Percentiles rank a stretch among this genome's conserved stretches.
Conservation (phyloP, 2,888 invertebrate species). For the Leucoma salicis region DNA sequence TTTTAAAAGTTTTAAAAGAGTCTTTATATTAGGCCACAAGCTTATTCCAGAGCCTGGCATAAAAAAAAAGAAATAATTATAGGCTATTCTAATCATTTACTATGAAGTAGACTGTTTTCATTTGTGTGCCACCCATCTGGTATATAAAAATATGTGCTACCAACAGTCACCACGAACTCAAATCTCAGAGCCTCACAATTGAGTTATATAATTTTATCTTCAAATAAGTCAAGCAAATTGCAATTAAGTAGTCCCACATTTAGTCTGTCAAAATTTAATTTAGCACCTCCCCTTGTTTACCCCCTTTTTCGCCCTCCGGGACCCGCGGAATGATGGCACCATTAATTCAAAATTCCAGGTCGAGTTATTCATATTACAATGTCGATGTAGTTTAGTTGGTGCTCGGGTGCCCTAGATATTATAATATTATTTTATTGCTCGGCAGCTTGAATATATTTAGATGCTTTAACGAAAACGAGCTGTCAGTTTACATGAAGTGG, state of each 20-base stretch:
- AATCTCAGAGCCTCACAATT: slow-evolving; percentile 34
- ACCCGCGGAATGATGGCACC: slow-evolving; percentile 31
- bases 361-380: slow-evolving; percentile 38
- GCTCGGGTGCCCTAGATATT: slow-evolving; percentile 6
- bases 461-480: too few species aligned
- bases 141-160: too few species aligned
- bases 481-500: too few species aligned
- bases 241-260: slow-evolving; percentile 52
- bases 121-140: too few species aligned
- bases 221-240: slow-evolving; percentile 56
- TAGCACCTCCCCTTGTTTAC: slow-evolving; percentile 22
- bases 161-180: slow-evolving; percentile 15
- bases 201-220: slow-evolving; percentile 30
- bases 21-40: too few species aligned
- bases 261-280: slow-evolving; percentile 56
- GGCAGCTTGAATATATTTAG: too few species aligned
- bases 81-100: too few species aligned
- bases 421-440: too few species aligned
- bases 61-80: too few species aligned
- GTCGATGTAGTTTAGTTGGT: slow-evolving; percentile 23
- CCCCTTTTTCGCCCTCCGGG: slow-evolving; percentile 11
- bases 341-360: slow-evolving; percentile 54
- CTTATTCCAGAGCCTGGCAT: too few species aligned
- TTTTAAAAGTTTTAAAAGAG: too few species aligned
- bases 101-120: too few species aligned